Conservation (phyloP, 2,113 vertebrate genomes). For the Anseranas semipalmata region DNA sequence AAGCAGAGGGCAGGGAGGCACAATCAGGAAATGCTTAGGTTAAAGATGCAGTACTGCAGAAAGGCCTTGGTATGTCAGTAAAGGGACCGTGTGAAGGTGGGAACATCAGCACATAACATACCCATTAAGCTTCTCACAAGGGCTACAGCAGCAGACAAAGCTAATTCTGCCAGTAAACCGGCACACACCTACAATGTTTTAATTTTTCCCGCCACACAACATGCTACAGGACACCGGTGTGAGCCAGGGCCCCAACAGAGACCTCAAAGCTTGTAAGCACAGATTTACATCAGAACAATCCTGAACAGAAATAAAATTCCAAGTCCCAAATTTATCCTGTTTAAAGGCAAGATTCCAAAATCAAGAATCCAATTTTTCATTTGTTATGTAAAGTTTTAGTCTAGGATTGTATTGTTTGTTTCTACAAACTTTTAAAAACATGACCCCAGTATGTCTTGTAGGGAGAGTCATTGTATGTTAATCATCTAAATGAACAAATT, state of each 20-base stretch:
- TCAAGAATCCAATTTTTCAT: not conserved
- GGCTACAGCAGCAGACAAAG: not conserved
- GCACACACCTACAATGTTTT: not conserved
- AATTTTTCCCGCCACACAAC: not conserved
- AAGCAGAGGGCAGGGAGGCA: not conserved
- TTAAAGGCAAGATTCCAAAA: not conserved
- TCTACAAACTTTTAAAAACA: not conserved
- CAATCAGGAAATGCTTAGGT: too few relatives aligned
- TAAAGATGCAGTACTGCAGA: not conserved
- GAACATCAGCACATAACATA: not conserved
- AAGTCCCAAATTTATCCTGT: not conserved
- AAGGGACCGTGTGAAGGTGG: not conserved
- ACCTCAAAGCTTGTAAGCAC: not conserved
- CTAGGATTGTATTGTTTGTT: not conserved
- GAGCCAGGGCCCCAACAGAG: not conserved
- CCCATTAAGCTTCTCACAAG: not conserved
- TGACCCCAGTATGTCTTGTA: fast-evolving
- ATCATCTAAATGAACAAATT: not conserved
- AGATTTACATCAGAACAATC: not conserved
- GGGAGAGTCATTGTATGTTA: not conserved
- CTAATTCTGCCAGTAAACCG: not conserved
- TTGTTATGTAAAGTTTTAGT: not conserved
- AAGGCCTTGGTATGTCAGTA: fast-evolving
- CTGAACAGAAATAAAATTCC: not conserved
- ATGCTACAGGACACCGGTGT: not conserved